Conservation (phyloP, 2,797 vertebrate genomes). For the Onychomys leucogaster region DNA sequence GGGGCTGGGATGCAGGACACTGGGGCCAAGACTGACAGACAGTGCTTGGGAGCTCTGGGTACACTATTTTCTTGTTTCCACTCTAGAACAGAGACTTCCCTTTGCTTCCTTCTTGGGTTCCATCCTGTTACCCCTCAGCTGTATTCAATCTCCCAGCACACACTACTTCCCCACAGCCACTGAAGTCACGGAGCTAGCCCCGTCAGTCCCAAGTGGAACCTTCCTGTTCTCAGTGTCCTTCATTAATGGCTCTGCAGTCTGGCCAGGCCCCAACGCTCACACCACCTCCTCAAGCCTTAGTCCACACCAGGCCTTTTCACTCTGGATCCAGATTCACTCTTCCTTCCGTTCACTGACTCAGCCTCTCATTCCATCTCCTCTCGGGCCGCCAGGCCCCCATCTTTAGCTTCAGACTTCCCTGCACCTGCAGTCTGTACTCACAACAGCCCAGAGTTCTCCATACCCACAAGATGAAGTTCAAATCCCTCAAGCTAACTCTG, state of each 20-base stretch:
- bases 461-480: neutral
- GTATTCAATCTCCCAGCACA: slow-evolving; percentile 10
- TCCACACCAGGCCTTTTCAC: neutral
- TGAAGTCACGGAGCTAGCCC: neutral
- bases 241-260: neutral
- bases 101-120: neutral
- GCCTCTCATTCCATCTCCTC: neutral
- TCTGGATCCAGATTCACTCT: neutral
- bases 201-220: neutral
- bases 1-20: neutral
- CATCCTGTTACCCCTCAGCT: neutral
- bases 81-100: neutral
- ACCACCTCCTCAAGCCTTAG: neutral
- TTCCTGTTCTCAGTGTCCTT: neutral
- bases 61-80: neutral
- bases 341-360: neutral
- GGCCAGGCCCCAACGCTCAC: neutral
- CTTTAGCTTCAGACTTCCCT: neutral
- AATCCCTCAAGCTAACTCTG: neutral
- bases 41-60: neutral
- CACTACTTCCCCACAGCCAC: neutral
- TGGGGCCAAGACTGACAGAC: neutral
- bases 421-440: neutral
- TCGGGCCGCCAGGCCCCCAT: neutral
- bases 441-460: neutral